Base-by-base conservation (phyloP, 2,888 invertebrate species). In the Drosophila paranaensis region DNA sequence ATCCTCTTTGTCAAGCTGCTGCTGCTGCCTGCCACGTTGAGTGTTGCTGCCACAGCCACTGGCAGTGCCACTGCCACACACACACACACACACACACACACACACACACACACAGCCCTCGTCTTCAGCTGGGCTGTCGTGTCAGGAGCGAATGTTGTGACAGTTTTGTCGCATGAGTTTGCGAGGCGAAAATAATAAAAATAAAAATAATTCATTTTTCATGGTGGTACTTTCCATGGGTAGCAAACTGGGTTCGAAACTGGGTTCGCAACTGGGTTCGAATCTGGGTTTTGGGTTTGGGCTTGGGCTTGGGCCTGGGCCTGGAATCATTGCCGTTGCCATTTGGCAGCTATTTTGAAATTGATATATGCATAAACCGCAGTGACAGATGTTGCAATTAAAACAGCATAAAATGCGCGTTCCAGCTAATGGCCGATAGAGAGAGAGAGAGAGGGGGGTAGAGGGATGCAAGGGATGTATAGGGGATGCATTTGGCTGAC, bases 361-460 rank as follows among this genome's bases (percentile, higher is more conserved):
- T 84, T 87, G 88, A 88, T 90, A 90, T 90, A 89, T 89, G 89
- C 85, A 82, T 85, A 89, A 87, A 87, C 90, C 91, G 88, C 91
- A 91, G 81, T 88, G 91, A 91, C 91, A 91, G 91, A 91, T 91
- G 91, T 90, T 91, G 90, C 91, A 91, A 91, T 91, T 91, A 91
- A 91, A 90, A 82, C 77, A 75, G 90, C 89, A 90, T 90, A 88
- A 91, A 90, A 88, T 75, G 83, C 65, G 77, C 75, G 68, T 75
- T 70, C 79, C 54, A 40, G 70, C 82, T 77, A 81, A 80, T 77
- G 83, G 75, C 63, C 51, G 60, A 43, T 68, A 54, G 66, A 48
- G 77, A 60, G 68, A 55, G 68, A 62, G 73, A 27, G 27, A 27
- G 27, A 6, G 27, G 6, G 27, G 58, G 9, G 42, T 68, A 6